Conservation (phyloP, 2,888 invertebrate genomes). For the Zaprionus obscuricornis region DNA sequence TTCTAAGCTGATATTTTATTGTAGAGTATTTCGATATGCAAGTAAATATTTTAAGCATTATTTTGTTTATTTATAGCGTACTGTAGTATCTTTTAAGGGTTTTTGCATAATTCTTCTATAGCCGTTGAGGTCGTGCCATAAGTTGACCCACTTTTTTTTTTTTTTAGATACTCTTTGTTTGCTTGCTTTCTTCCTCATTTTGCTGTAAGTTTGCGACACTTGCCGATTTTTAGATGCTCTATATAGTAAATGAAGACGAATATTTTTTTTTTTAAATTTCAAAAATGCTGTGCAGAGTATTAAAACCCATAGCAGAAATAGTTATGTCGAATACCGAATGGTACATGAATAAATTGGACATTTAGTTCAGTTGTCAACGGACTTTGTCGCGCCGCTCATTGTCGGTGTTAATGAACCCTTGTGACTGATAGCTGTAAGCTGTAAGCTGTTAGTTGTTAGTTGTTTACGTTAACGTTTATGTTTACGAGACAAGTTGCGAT, state of each 20-base stretch:
- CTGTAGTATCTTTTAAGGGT: slow-evolving; percentile 19
- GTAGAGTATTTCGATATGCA: slow-evolving; percentile 19
- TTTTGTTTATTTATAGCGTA: slow-evolving; percentile 32
- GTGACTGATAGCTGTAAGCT: slow-evolving; percentile 46
- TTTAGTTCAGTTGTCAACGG: slow-evolving; percentile 56
- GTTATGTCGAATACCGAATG: no score
- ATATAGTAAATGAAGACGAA: no score
- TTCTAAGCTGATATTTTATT: no score
- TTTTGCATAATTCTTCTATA: slow-evolving; percentile 11
- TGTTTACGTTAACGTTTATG: slow-evolving; percentile 49
- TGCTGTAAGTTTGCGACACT: slow-evolving; percentile 28
- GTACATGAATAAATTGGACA: slow-evolving; percentile 8
- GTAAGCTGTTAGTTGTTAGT: slow-evolving; percentile 41
- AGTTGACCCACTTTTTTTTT: slow-evolving; percentile 52
- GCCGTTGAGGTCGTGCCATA: slow-evolving; percentile 16
- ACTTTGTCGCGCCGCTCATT: neutral
- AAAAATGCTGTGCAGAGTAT: no score
- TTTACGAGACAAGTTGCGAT: slow-evolving; percentile 41
- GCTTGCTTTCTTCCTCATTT: slow-evolving; percentile 3
- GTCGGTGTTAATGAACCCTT: slow-evolving; percentile 70
- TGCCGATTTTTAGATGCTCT: no score
- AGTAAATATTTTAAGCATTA: no score
- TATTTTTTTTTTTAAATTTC: no score
- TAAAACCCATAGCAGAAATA: no score
- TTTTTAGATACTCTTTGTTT: slow-evolving; percentile 7